A percentile compares a stretch with the other conserved stretches of the same genome.
Evolutionary conservation across 1,140 invertebrate genomes (phyloP).

Genomic region (Bombus pascuorum): DNA sequence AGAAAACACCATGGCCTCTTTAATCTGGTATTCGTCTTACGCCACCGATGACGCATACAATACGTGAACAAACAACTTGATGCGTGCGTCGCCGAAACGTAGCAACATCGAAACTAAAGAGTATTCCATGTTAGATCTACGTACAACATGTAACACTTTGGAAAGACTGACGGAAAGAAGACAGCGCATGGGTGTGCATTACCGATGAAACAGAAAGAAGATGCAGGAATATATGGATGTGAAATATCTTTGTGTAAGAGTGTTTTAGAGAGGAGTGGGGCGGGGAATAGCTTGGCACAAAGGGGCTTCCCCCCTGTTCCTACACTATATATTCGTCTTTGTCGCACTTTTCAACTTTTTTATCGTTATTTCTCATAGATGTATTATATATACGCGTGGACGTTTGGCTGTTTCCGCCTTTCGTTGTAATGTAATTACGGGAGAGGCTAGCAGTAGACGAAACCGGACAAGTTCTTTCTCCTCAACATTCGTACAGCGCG

Average conservation of each 20-base stretch:
- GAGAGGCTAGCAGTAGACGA: slow-evolving; percentile 46
- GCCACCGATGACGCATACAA: background rate
- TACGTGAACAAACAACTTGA: background rate
- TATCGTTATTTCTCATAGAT: background rate
- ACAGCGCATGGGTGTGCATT: background rate
- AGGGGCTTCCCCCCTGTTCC: slow-evolving; percentile 42
- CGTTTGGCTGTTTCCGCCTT: background rate
- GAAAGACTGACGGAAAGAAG: background rate
- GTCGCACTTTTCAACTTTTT: background rate
- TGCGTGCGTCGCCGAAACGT: background rate
- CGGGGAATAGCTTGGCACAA: slow-evolving; percentile 1
- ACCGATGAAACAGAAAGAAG: background rate
- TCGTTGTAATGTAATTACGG: slow-evolving; percentile 54
- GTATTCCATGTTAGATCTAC: background rate
- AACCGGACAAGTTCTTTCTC: slow-evolving; percentile 63
- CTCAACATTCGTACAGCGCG: background rate
- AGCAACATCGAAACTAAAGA: background rate
- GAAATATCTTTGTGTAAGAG: background rate
- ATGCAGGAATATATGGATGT: background rate
- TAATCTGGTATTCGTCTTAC: background rate
- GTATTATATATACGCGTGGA: background rate
- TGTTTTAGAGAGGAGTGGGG: background rate
- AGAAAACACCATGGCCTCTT: too few species aligned
- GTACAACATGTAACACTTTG: background rate
- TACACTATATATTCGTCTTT: background rate